phyloP scores from a whole-genome alignment of 2,888 invertebrate species.

The Metallyticus violacea region DNA sequence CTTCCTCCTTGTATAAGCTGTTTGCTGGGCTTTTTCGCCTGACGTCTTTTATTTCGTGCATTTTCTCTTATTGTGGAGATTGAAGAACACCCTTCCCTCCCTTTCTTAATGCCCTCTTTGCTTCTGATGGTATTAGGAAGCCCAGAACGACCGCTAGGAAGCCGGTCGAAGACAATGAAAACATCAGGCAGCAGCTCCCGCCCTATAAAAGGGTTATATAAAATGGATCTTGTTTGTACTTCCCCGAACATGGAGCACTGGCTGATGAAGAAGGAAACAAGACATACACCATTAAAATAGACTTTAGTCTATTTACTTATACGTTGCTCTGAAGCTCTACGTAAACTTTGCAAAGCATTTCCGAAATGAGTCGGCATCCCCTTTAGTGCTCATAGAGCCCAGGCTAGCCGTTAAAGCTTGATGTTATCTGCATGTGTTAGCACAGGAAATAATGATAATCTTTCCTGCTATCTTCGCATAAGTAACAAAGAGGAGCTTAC shows the following conservation, averaged over 20 bases:
- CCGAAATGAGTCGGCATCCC: not conserved
- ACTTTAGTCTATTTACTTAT: not conserved
- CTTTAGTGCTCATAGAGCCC: not conserved
- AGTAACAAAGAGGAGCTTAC: not conserved
- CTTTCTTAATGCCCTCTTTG: not conserved
- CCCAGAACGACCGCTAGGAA: not conserved
- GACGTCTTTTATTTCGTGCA: not conserved
- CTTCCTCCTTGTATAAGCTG: not conserved
- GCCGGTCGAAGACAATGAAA: constrained; percentile 10
- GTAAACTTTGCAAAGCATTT: not conserved
- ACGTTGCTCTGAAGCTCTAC: not conserved
- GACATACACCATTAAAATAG: not conserved
- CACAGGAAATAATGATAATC: not conserved
- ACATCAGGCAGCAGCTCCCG: not conserved
- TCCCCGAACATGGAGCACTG: not conserved
- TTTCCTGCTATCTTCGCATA: not conserved
- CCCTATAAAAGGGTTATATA: constrained; percentile 11
- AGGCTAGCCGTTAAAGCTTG: not conserved
- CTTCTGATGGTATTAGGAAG: constrained; percentile 14
- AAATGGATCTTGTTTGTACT: not conserved
- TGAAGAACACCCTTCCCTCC: not conserved
- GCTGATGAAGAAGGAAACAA: not conserved
- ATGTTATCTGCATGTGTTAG: not conserved
- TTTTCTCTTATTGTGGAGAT: not conserved
- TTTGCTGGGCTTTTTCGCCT: not conserved